Evolutionary conservation across 2,113 vertebrate species (phyloP).

Genomic region (Nerophis lumbriciformis): DNA sequence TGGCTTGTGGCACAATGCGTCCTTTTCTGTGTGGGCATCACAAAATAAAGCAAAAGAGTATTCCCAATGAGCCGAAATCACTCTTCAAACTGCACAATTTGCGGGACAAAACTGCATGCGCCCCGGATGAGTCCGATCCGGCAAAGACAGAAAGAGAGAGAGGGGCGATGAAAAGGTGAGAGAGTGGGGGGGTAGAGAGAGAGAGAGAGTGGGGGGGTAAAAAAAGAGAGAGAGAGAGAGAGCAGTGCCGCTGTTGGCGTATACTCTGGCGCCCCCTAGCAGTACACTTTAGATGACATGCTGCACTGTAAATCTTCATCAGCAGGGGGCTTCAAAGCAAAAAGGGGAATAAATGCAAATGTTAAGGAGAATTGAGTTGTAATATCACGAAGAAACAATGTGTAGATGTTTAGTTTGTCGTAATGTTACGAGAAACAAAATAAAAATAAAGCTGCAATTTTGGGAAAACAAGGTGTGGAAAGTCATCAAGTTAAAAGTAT

Average conservation of each 20-base stretch:
- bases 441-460: no score
- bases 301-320: constrained; percentile 21
- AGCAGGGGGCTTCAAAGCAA: no score
- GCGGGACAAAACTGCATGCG: background rate
- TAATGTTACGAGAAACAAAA: no score
- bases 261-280: constrained; percentile 77
- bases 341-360: no score
- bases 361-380: no score
- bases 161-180: background rate
- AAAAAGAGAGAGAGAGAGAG: constrained; percentile 50
- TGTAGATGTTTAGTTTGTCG: no score
- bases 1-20: no score
- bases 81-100: background rate
- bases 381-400: no score
- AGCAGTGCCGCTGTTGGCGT: constrained; percentile 53
- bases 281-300: constrained; percentile 39
- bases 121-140: background rate
- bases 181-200: constrained; percentile 26
- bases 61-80: background rate
- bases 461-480: no score
- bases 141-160: constrained; percentile 3
- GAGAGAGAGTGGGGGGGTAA: constrained; percentile 30
- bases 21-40: no score
- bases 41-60: background rate
- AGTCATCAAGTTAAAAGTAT: no score